Evolutionary conservation across 2,888 invertebrate species (phyloP).

Genomic region (Pantelozetes paolii): DNA sequence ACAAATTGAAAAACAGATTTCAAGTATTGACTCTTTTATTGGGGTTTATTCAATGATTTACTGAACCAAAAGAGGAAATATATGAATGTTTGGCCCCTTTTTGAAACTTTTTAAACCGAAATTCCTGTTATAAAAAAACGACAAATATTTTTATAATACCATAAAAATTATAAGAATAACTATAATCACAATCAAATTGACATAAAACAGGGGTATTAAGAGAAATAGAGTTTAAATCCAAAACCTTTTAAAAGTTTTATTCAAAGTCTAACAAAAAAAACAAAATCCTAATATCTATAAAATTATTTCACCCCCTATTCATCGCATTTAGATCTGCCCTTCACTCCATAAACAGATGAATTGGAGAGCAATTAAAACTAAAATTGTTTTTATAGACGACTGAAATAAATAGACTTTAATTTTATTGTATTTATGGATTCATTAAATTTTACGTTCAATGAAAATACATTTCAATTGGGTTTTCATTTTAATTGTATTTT

Average conservation of each 20-base stretch:
- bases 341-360: too few species aligned
- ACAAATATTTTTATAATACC: not conserved
- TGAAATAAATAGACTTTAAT: constrained; percentile 20
- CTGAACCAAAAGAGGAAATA: not conserved
- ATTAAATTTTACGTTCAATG: not conserved
- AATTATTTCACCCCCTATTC: too few species aligned
- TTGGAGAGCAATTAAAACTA: too few species aligned
- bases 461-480: too few species aligned
- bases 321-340: too few species aligned
- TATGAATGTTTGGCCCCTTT: too few species aligned
- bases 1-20: not conserved
- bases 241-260: too few species aligned
- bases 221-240: too few species aligned
- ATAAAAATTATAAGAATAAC: not conserved
- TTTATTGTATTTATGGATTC: not conserved
- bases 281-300: too few species aligned
- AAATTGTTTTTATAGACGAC: not conserved
- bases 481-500: not conserved
- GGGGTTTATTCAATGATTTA: not conserved
- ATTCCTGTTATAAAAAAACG: constrained; percentile 8
- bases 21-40: not conserved
- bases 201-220: too few species aligned
- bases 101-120: constrained; percentile 5
- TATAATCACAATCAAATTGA: not conserved
- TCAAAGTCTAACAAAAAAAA: too few species aligned